phyloP scores from a whole-genome alignment of 2,797 vertebrate genomes.

The Pyrocephalus nanus region DNA sequence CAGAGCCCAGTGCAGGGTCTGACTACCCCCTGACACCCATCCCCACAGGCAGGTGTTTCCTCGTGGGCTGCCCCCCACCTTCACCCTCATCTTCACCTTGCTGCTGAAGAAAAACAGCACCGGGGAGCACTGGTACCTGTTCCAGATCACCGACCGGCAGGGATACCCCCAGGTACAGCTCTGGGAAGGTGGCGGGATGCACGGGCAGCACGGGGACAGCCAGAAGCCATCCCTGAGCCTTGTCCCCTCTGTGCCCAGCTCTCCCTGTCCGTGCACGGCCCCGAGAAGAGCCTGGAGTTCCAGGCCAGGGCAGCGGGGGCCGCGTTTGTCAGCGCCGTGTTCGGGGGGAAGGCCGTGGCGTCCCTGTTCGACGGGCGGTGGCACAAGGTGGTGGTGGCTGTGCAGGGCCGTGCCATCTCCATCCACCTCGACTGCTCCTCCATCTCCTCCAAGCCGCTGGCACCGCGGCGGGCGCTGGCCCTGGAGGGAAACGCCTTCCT shows the following conservation, averaged over 20 bases:
- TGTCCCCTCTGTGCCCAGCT: constrained; percentile 75
- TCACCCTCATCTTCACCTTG: constrained; percentile 90
- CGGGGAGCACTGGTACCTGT: constrained; percentile 87
- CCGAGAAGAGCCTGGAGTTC: constrained; percentile 85
- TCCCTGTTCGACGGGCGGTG: constrained; percentile 87
- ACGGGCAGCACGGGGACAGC: fast-evolving
- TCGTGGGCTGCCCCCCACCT: constrained; percentile 85
- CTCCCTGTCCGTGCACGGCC: constrained; percentile 86
- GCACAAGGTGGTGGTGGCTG: constrained; percentile 90
- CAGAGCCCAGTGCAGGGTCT: fast-evolving
- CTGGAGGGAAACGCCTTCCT: constrained; percentile 84
- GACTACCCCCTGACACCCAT: background rate
- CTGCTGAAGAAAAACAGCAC: constrained; percentile 88
- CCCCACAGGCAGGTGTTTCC: constrained; percentile 88
- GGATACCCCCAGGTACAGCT: constrained; percentile 90
- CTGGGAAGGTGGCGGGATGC: fast-evolving
- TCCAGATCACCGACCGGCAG: constrained; percentile 89
- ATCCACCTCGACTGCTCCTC: constrained; percentile 89
- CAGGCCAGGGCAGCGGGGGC: constrained; percentile 71
- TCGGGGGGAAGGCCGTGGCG: constrained; percentile 81
- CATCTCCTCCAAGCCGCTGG: constrained; percentile 87
- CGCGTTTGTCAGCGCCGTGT: constrained; percentile 76
- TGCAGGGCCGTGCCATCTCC: constrained; percentile 78
- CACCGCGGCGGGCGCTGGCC: constrained; percentile 55
- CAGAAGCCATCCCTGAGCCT: fast-evolving